Evolutionary conservation across 2,797 vertebrate genomes (phyloP), one percentile per base, ranked within the genome.

Genomic region (Xenentodon cancila): DNA sequence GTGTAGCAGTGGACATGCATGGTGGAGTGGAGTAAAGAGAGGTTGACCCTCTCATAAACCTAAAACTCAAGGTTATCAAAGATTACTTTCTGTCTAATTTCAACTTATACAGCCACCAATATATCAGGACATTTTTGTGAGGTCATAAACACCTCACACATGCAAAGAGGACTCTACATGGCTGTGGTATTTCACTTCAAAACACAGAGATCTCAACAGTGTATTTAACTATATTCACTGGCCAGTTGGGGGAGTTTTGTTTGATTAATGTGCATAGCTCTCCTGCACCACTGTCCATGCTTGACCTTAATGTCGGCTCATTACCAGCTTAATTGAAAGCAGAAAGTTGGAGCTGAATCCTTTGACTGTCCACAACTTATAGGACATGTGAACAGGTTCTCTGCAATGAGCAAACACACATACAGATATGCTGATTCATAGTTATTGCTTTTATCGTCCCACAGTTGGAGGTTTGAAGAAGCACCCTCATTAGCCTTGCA

Each of bases 231-330:
- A 70, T 58, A 18, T 57, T 51, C 50, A 47, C 25, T 44, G 50
- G 63, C 58, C 57, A 56, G 46, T 72, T 17, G 4, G 44, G 59
- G 22, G 73, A 53, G 9, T 73, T 77, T 58, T 54, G 73, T 79
- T 73, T 84, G 71, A 86, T 88, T 83, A 78, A 60, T 42, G 48
- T 54, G 64, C 55, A 44, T 3, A 56, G 52, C 66, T 73, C 71
- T 67, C 53, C 63, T 55, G 55, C 76, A 59, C 61, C 68, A 27
- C 58, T 53, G 71, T 74, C 74, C 75, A 81, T 80, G 80, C 61
- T 64, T 74, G 78, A 84, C 80, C 80, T 80, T 77, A 79, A 82
- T 81, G 83, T 73, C 84, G 76, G 80, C 84, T 84, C 83, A 80
- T 86, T 85, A 84, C 54, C 70, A 45, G 45, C 61, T 56, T 85